phyloP scores from a whole-genome alignment of 2,888 invertebrate species.

The Limnephilus auricula region DNA sequence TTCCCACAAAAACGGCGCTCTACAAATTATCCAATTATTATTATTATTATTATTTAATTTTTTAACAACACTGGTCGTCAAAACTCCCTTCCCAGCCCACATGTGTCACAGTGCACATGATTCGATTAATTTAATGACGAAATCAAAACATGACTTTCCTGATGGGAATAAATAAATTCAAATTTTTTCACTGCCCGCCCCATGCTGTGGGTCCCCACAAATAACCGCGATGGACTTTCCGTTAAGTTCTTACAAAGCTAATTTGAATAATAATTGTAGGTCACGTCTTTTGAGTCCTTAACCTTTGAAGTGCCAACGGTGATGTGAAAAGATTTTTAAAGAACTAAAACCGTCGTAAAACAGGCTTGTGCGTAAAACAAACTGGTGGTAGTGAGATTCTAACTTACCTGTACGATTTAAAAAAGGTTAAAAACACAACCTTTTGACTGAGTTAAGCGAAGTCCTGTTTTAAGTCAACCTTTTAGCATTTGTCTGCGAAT shows the following conservation, averaged over 20 bases:
- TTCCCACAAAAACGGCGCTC: too few species aligned
- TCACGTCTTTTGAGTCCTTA: slow-evolving; percentile 50
- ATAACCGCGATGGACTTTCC: not conserved
- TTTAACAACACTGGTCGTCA: not conserved
- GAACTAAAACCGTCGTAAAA: too few species aligned
- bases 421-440: too few species aligned
- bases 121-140: not conserved
- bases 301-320: not conserved
- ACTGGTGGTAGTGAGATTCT: too few species aligned
- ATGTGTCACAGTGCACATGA: not conserved
- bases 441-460: too few species aligned
- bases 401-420: too few species aligned
- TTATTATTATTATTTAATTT: too few species aligned
- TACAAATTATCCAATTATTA: too few species aligned
- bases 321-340: not conserved
- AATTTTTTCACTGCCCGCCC: slow-evolving; percentile 17
- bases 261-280: slow-evolving; percentile 51
- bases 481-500: too few species aligned
- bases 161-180: slow-evolving; percentile 34
- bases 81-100: not conserved
- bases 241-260: slow-evolving; percentile 55
- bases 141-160: not conserved
- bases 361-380: too few species aligned
- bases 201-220: slow-evolving; percentile 16
- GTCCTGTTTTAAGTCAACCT: too few species aligned